Base-by-base conservation (phyloP, 1,140 invertebrate species). In the Drosophila mayri region DNA sequence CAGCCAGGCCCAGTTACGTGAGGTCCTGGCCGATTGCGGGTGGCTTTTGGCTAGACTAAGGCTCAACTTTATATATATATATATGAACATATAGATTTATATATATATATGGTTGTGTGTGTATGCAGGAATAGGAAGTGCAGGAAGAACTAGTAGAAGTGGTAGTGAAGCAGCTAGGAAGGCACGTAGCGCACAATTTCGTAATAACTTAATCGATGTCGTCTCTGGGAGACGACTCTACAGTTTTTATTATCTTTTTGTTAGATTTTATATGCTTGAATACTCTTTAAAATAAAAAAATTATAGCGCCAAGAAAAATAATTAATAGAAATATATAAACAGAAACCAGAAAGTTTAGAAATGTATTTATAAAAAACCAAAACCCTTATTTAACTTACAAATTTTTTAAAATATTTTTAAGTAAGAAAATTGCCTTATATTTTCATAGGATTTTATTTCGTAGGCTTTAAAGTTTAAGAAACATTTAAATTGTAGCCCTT, bases 131-230 rank as follows among this genome's bases (percentile, higher is more conserved):
- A 40, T 46, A 73, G 57, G 49, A 47, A 58, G 50, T 50, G 28
- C 28, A 32, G 30, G 28, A 71, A 60, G 70, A 54, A 43, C 43
- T 35, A 28, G 52, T 25, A 52, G 57, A 54, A 41, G 40, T 52
- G 47, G n/a, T 32, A 37, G 41, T 40, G 40, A 68, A 61, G 66
- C 43, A 49, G 52, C 28, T 44, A 60, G 59, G 62, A 77, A 83
- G 77, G 80, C 84, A 85, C 85, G 85, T 90, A 85, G 65, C 78
- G 78, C 70, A 85, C 85, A 90, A 77, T 88, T 88, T 88, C 85
- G 85, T 88, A 88, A 88, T 88, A 88, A 88, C 85, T 88, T 88
- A 88, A 88, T 88, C 85, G 85, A 88, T 88, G 85, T 85, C 80
- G 79, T 88, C 74, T 77, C 73, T 55, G 79, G 22, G 9, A 85